These are phyloP conservation scores for Bombus terrestris DNA, from an alignment of 1,140 invertebrate species.

Conservation along the genomic window DNA sequence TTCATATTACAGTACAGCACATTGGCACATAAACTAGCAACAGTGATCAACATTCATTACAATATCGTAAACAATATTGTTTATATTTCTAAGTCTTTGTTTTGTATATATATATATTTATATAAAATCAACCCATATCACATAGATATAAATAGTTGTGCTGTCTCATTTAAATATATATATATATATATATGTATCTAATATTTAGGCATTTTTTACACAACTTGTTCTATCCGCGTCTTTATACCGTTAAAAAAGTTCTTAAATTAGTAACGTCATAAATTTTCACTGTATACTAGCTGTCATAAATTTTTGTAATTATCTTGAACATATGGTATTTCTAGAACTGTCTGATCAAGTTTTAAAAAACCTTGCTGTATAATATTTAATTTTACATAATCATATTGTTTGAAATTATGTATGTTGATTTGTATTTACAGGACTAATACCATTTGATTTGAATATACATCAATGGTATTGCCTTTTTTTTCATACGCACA, in stretches of 20 bases:
- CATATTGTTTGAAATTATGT: conserved; percentile 3
- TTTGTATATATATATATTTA: conserved; percentile 64
- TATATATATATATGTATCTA: conserved; percentile 32
- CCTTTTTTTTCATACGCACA: neutral
- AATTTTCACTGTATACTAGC: conserved; percentile 1
- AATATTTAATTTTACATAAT: conserved; percentile 2
- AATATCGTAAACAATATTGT: conserved; percentile 69
- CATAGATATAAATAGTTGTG: conserved; percentile 61
- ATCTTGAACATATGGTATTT: neutral
- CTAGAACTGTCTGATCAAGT: neutral
- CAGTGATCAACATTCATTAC: conserved; percentile 78
- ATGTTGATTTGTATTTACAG: neutral
- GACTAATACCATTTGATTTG: neutral
- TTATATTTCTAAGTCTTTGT: conserved; percentile 63
- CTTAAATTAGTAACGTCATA: conserved; percentile 3
- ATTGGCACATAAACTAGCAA: conserved; percentile 78
- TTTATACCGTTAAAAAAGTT: conserved; percentile 23
- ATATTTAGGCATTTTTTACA: conserved; percentile 59
- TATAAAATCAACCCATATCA: conserved; percentile 70
- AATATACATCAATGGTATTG: neutral
- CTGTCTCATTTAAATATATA: conserved; percentile 55
- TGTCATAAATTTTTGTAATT: neutral
- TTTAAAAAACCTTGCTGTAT: neutral
- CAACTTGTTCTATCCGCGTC: conserved; percentile 1
- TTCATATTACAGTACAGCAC: conserved; percentile 70